These are phyloP conservation scores for Chymomyza amoena DNA, from an alignment of 2,888 invertebrate species.

Conservation along the genomic window DNA sequence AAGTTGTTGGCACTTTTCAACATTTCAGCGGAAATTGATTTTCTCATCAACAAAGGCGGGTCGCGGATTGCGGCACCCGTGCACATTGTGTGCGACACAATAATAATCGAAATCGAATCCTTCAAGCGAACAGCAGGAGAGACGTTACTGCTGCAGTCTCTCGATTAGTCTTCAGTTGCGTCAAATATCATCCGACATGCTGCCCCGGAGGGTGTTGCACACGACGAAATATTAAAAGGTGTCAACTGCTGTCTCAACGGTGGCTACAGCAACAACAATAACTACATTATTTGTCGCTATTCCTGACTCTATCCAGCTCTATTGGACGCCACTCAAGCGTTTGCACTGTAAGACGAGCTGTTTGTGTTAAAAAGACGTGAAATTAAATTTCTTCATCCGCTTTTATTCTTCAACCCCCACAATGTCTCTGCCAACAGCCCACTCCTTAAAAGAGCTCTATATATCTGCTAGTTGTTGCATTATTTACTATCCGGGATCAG, in stretches of 20 bases:
- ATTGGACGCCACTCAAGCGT: slow-evolving; percentile 3
- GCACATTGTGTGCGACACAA: slow-evolving; percentile 52
- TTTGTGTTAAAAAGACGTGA: slow-evolving; percentile 68
- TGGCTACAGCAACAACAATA: slow-evolving; percentile 18
- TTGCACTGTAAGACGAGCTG: slow-evolving; percentile 48
- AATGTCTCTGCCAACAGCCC: neutral
- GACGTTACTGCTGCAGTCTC: slow-evolving; percentile 34
- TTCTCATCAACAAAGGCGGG: slow-evolving; percentile 30
- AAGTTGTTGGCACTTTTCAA: slow-evolving; percentile 28
- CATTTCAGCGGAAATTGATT: slow-evolving; percentile 58
- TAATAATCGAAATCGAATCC: slow-evolving; percentile 68
- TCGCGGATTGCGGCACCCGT: slow-evolving; percentile 48
- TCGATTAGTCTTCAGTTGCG: slow-evolving; percentile 33
- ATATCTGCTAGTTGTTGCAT: slow-evolving; percentile 49
- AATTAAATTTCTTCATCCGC: slow-evolving; percentile 76
- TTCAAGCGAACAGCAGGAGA: slow-evolving; percentile 28
- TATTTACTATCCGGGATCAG: slow-evolving; percentile 71
- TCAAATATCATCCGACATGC: slow-evolving; percentile 31
- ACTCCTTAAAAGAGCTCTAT: neutral
- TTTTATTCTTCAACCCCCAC: slow-evolving; percentile 41
- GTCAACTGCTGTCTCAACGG: slow-evolving; percentile 52
- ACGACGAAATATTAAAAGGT: slow-evolving; percentile 54
- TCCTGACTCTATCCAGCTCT: slow-evolving; percentile 28
- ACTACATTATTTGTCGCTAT: slow-evolving; percentile 13
- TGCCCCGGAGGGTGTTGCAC: neutral